Percentiles rank a stretch among this genome's conserved stretches.
Conservation (phyloP, 2,797 vertebrate genomes). For the Champsocephalus gunnari region DNA sequence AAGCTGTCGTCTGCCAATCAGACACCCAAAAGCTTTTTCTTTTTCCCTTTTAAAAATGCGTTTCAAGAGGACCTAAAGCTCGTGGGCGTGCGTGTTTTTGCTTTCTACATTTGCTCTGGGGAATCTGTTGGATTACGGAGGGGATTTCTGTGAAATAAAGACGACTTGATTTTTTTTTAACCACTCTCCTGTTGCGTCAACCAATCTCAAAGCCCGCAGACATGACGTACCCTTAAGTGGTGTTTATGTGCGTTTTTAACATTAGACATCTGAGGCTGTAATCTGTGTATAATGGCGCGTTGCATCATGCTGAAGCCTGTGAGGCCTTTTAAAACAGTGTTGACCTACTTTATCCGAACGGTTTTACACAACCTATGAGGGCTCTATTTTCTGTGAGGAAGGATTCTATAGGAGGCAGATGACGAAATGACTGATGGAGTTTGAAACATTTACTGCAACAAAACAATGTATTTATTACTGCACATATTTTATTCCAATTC, state of each 20-base stretch:
- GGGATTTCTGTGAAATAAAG: constrained; percentile 70
- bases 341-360: constrained; percentile 59
- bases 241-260: constrained; percentile 71
- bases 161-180: constrained; percentile 30
- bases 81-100: constrained; percentile 63
- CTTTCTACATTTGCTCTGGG: constrained; percentile 60
- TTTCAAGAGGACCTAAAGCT: constrained; percentile 48
- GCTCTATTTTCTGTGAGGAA: constrained; percentile 5
- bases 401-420: constrained; percentile 3
- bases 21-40: constrained; percentile 47
- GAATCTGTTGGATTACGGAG: constrained; percentile 70
- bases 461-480: no score
- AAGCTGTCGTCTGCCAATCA: constrained; percentile 55
- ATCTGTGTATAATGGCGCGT: constrained; percentile 53
- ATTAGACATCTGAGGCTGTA: constrained; percentile 39
- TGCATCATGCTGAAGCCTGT: constrained; percentile 64
- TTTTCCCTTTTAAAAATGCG: constrained; percentile 36
- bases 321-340: constrained; percentile 40
- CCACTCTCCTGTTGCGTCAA: constrained; percentile 63
- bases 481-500: no score
- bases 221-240: constrained; percentile 48
- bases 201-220: constrained; percentile 57
- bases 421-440: neutral
- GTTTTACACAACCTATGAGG: neutral
- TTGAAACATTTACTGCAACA: neutral